Evolutionary conservation across 2,888 invertebrate genomes (phyloP).

Genomic region (Heterodera filipjevi): DNA sequence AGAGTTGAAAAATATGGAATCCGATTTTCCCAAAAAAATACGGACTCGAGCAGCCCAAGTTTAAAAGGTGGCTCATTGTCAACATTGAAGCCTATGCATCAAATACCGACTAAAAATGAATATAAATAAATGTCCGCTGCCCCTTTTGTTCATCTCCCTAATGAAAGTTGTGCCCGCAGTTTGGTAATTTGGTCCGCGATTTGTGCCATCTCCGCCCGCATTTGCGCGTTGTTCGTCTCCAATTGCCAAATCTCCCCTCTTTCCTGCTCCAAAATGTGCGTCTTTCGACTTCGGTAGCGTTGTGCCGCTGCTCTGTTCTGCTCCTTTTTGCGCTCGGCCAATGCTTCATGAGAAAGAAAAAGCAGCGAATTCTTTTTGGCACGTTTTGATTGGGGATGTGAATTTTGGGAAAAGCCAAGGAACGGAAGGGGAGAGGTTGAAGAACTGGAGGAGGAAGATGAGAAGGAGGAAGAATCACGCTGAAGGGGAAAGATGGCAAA

Average conservation of each 20-base stretch:
- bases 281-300: conserved; percentile 44
- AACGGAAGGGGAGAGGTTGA: background rate
- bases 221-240: conserved; percentile 48
- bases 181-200: conserved; percentile 50
- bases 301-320: conserved; percentile 53
- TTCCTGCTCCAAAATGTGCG: conserved; percentile 39
- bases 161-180: conserved; percentile 35
- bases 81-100: too few species aligned
- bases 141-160: background rate
- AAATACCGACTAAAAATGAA: too few species aligned
- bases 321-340: conserved; percentile 59
- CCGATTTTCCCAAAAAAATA: too few species aligned
- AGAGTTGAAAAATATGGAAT: too few species aligned
- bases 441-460: conserved; percentile 24
- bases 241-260: conserved; percentile 42
- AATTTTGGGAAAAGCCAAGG: conserved; percentile 1
- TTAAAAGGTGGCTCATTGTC: too few species aligned
- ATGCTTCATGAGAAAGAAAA: conserved; percentile 52
- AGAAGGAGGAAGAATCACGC: background rate
- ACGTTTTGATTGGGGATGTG: conserved; percentile 29
- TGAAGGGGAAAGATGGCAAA: background rate
- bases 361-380: conserved; percentile 50
- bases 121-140: background rate
- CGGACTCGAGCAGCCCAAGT: too few species aligned
- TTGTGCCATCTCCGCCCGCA: conserved; percentile 48